Evolutionary conservation across 2,113 vertebrate species (phyloP).

Genomic region (Microcebus murinus): DNA sequence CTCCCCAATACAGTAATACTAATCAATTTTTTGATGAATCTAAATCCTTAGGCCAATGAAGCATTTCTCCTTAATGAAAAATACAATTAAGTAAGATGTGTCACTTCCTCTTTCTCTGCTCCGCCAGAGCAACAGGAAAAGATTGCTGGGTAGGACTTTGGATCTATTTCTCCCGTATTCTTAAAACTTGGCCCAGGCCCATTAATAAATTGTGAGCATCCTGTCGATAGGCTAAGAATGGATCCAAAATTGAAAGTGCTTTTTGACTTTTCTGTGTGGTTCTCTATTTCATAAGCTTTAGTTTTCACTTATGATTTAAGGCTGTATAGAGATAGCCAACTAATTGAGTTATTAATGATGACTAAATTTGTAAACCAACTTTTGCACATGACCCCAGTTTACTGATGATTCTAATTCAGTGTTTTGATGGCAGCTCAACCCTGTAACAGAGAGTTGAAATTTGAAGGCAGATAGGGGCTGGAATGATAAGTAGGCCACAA

Average conservation of each 20-base stretch:
- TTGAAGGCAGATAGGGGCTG: background rate
- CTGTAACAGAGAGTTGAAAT: constrained; percentile 11
- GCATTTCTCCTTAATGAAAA: constrained; percentile 44
- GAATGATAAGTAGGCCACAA: background rate
- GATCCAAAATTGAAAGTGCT: background rate
- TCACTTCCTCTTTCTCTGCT: constrained; percentile 5
- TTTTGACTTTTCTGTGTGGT: background rate
- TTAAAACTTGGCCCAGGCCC: background rate
- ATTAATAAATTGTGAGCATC: background rate
- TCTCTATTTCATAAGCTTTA: background rate
- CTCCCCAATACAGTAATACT: background rate
- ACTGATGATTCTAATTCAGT: background rate
- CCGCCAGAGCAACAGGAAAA: background rate
- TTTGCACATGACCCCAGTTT: background rate
- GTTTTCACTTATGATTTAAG: background rate
- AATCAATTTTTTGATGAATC: constrained; percentile 25
- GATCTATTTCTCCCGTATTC: background rate
- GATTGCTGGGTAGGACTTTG: background rate
- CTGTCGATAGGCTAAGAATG: background rate
- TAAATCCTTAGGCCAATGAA: constrained; percentile 54
- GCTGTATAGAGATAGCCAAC: background rate
- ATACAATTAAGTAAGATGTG: constrained; percentile 21
- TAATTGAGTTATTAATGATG: background rate
- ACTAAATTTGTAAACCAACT: background rate
- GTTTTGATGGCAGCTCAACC: background rate